phyloP scores from a whole-genome alignment of 2,888 invertebrate genomes.

The Cetonia aurata region DNA sequence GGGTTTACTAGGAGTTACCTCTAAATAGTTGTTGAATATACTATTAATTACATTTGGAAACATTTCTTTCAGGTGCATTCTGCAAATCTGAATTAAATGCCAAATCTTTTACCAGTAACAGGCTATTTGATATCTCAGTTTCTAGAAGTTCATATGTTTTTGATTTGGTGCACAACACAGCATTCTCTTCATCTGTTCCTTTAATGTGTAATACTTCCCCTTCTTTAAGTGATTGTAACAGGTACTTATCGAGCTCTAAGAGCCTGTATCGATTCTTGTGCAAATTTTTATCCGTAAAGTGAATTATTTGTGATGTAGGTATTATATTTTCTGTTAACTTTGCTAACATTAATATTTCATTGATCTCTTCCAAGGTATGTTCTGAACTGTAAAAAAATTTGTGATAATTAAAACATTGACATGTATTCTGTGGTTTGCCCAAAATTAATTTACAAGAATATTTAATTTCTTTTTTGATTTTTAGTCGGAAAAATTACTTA shows the following conservation, averaged over 20 bases:
- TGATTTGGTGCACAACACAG: constrained; percentile 84
- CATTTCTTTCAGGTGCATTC: constrained; percentile 64
- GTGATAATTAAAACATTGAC: too few species aligned
- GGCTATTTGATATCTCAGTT: constrained; percentile 92
- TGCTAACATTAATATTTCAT: constrained; percentile 80
- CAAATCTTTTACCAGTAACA: constrained; percentile 80
- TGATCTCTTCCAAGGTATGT: constrained; percentile 73
- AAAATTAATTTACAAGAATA: too few species aligned
- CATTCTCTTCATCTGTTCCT: constrained; percentile 80
- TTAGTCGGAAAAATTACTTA: too few species aligned
- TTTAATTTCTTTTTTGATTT: too few species aligned
- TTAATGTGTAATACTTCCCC: constrained; percentile 77
- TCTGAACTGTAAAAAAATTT: constrained; percentile 18
- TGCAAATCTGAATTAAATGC: constrained; percentile 69
- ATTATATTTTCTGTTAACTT: constrained; percentile 81
- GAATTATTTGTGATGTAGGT: constrained; percentile 78
- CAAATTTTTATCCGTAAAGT: constrained; percentile 67
- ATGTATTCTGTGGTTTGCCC: too few species aligned
- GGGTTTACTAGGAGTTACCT: constrained; percentile 83
- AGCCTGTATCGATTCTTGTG: constrained; percentile 74
- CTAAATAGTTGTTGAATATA: constrained; percentile 86
- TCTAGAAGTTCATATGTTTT: constrained; percentile 88
- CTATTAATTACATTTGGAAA: constrained; percentile 73
- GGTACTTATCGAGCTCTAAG: constrained; percentile 79
- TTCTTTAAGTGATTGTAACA: constrained; percentile 76